A percentile compares a stretch with the other conserved stretches of the same genome.
Evolutionary conservation across 2,888 invertebrate genomes (phyloP).

Genomic region (Drosophila anceps): DNA sequence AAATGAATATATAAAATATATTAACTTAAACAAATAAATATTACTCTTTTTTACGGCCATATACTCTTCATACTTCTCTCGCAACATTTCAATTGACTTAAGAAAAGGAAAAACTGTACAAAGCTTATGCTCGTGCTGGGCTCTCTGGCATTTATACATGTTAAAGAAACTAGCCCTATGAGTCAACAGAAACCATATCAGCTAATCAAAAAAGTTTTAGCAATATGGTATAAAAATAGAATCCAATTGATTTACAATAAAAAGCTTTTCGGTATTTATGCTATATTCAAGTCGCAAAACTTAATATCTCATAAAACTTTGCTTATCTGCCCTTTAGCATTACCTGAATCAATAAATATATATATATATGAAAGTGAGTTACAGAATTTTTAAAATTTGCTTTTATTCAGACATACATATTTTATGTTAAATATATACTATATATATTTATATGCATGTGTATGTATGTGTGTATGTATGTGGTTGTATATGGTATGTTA

Average conservation of each 20-base stretch:
- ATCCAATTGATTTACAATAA: neutral
- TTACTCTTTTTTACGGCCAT: too few species aligned
- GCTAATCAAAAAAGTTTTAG: neutral
- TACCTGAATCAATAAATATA: neutral
- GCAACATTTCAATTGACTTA: too few species aligned
- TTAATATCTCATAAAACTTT: neutral
- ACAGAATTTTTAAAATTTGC: conserved; percentile 40
- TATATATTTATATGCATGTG: neutral
- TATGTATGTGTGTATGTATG: conserved; percentile 17
- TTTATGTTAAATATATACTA: conserved; percentile 20
- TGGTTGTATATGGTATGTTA: conserved; percentile 43
- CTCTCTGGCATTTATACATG: neutral
- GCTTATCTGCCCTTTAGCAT: neutral
- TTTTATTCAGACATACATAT: conserved; percentile 45
- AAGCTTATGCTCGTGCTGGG: neutral
- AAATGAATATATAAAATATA: too few species aligned
- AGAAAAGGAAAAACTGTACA: too few species aligned
- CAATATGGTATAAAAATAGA: neutral
- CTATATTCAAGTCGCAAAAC: too few species aligned
- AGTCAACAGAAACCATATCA: neutral
- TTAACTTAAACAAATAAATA: too few species aligned
- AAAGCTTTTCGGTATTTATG: too few species aligned
- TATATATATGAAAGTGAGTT: neutral
- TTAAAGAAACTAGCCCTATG: neutral
- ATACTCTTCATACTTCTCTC: too few species aligned